Evolutionary conservation across 53 echinoderm and acorn worm genomes (phyloP).

Genomic region (Luidia sarsii): DNA sequence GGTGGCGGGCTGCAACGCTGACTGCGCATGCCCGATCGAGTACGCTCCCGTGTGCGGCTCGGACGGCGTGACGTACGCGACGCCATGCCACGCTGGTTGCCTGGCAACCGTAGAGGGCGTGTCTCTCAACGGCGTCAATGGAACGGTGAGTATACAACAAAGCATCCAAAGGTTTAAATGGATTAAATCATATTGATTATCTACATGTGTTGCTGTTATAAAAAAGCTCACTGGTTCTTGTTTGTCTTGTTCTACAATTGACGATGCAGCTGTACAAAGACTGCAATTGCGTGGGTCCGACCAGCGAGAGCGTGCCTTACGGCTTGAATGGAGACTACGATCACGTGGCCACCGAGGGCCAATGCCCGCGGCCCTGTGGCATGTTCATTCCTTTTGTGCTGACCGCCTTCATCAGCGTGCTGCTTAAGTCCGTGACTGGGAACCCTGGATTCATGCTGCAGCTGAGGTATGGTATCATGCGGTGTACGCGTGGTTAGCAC

Average conservation of each 20-base stretch:
- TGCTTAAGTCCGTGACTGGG: conserved; percentile 35
- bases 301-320: neutral
- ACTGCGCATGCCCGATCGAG: conserved; percentile 58
- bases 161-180: too few relatives aligned
- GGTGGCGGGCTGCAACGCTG: conserved; percentile 38
- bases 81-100: conserved; percentile 76
- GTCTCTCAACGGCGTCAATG: neutral
- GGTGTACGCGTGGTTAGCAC: too few relatives aligned
- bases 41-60: conserved; percentile 67
- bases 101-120: conserved; percentile 15
- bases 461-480: conserved; percentile 46
- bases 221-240: too few relatives aligned
- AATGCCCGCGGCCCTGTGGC: conserved; percentile 34
- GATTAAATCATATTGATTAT: too few relatives aligned
- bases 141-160: conserved; percentile 62
- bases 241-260: too few relatives aligned
- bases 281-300: conserved; percentile 15
- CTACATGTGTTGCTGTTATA: too few relatives aligned
- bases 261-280: conserved; percentile 15
- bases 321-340: conserved; percentile 7
- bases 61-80: conserved; percentile 65
- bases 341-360: conserved; percentile 20
- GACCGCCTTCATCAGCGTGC: conserved; percentile 6
- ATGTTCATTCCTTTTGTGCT: conserved; percentile 31
- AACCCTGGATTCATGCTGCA: conserved; percentile 67